These are phyloP conservation scores for Orycteropus afer DNA, from an alignment of 2,113 vertebrate genomes.

Conservation along the genomic window DNA sequence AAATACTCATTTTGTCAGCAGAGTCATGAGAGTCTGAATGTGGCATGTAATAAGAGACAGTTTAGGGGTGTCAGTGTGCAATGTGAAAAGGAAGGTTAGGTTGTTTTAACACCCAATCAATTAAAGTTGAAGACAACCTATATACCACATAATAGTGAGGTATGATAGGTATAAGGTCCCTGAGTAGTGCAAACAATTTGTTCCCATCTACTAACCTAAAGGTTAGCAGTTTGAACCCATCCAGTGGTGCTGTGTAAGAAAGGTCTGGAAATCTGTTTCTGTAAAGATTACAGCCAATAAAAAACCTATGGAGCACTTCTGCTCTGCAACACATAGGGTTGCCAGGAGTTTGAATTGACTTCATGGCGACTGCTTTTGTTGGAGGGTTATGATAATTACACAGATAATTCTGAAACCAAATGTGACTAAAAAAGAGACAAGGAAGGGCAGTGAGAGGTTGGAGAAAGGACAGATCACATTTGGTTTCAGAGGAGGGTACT, in stretches of 20 bases:
- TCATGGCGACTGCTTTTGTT: too few species aligned
- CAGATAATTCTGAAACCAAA: not conserved
- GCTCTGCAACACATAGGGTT: too few species aligned
- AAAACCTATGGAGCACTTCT: too few species aligned
- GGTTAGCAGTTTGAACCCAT: too few species aligned
- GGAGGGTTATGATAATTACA: too few species aligned
- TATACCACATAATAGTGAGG: not conserved
- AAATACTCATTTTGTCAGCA: not conserved
- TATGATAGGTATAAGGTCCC: not conserved
- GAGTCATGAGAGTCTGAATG: not conserved
- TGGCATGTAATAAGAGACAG: not conserved
- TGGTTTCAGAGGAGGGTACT: too few species aligned
- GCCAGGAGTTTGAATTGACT: too few species aligned
- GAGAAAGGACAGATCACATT: not conserved
- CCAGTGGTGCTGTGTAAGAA: too few species aligned
- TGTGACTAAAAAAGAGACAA: not conserved
- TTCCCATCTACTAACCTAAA: too few species aligned
- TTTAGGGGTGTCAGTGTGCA: not conserved
- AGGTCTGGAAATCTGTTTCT: too few species aligned
- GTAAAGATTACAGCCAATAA: too few species aligned
- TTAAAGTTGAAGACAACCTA: not conserved
- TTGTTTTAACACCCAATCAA: not conserved
- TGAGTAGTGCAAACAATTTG: too few species aligned
- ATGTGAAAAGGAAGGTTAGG: not conserved
- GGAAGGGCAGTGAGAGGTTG: not conserved